Conservation (phyloP, 1,140 invertebrate species). For the Drosophila hydei region DNA sequence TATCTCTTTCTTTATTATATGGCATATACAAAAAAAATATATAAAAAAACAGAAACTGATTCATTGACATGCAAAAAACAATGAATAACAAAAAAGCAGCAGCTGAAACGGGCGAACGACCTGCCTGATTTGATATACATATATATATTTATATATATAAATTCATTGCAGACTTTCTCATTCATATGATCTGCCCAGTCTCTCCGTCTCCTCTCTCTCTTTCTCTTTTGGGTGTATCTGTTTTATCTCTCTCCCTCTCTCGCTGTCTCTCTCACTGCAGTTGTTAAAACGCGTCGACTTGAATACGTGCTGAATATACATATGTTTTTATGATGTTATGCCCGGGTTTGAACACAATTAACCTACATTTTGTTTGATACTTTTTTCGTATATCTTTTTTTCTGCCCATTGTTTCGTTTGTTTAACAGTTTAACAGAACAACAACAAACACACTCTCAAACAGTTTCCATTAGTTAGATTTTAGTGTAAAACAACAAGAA, state of each 20-base stretch:
- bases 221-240: not conserved
- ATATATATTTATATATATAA: conserved; percentile 3
- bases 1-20: conserved; percentile 39
- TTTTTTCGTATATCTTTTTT: not conserved
- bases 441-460: conserved; percentile 16
- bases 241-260: not conserved
- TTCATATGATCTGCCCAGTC: not conserved
- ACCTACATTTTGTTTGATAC: conserved; percentile 3
- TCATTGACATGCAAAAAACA: conserved; percentile 68
- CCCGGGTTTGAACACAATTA: not conserved
- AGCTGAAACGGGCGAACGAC: conserved; percentile 31
- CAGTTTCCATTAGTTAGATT: conserved; percentile 52
- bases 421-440: conserved; percentile 10
- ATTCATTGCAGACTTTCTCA: conserved; percentile 11
- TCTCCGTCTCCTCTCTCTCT: not conserved
- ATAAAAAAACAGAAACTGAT: conserved; percentile 48
- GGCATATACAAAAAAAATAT: conserved; percentile 34
- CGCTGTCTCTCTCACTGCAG: not conserved
- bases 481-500: conserved; percentile 39
- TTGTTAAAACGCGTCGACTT: not conserved
- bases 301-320: conserved; percentile 2
- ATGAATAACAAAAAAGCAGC: conserved; percentile 46
- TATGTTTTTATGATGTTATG: not conserved
- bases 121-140: conserved; percentile 12
- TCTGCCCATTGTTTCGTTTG: conserved; percentile 9